Percentiles rank a stretch among this genome's conserved stretches.
phyloP scores from a whole-genome alignment of 53 echinoderm and acorn worm species.

The Luidia sarsii region DNA sequence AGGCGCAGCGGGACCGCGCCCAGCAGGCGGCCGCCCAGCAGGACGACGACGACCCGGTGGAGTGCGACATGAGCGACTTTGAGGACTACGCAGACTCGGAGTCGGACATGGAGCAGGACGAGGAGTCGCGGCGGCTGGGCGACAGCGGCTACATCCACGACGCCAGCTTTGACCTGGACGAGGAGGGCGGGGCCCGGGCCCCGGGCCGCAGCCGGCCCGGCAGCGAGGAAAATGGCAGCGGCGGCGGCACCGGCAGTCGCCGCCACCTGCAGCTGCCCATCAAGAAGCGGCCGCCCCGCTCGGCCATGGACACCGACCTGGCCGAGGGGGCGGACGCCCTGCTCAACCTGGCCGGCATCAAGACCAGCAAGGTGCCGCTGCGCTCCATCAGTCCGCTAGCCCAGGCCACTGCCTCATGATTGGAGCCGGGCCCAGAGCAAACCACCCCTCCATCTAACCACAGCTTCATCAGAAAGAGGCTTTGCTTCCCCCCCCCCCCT shows the following conservation, averaged over 20 bases:
- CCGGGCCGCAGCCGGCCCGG: not conserved
- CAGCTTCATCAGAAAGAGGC: not conserved
- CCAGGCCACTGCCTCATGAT: constrained; percentile 30
- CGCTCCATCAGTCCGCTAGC: constrained; percentile 60
- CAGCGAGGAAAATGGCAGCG: not conserved
- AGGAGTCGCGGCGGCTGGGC: constrained; percentile 77
- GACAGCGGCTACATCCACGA: constrained; percentile 88
- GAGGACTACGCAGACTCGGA: constrained; percentile 66
- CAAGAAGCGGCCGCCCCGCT: constrained; percentile 82
- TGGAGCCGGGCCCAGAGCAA: not conserved
- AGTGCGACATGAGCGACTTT: constrained; percentile 88
- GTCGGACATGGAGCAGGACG: constrained; percentile 86
- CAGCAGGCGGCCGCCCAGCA: constrained; percentile 15
- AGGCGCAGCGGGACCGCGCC: constrained; percentile 31
- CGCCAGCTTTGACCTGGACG: constrained; percentile 48
- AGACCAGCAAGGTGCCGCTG: constrained; percentile 54
- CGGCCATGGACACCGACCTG: constrained; percentile 60
- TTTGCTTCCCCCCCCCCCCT: not conserved
- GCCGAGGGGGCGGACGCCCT: constrained; percentile 80
- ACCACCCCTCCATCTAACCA: no score
- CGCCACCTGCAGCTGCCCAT: constrained; percentile 68
- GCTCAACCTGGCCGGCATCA: constrained; percentile 78
- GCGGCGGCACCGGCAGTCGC: not conserved
- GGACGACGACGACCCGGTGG: constrained; percentile 90
- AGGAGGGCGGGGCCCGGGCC: constrained; percentile 11